Percentiles rank a stretch among this genome's conserved stretches.
Conservation (phyloP, 1,140 invertebrate species). For the Apis dorsata region DNA sequence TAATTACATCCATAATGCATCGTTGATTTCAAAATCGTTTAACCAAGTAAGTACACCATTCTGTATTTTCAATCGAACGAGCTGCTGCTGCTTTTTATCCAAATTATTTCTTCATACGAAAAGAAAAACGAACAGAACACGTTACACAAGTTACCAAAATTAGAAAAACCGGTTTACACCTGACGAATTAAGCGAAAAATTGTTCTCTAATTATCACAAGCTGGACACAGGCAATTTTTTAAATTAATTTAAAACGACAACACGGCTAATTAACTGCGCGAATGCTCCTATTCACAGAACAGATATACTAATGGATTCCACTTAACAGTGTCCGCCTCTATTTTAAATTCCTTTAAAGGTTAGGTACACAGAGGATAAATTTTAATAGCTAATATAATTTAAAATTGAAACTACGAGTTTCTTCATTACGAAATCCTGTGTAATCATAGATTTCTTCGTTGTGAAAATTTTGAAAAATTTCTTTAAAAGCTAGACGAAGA, state of each 20-base stretch:
- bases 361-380: too few species aligned
- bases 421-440: too few species aligned
- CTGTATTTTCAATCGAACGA: not conserved
- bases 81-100: not conserved
- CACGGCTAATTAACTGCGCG: not conserved
- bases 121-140: not conserved
- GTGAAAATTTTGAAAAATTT: not conserved
- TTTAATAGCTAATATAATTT: too few species aligned
- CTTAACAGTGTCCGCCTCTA: too few species aligned
- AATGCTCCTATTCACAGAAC: not conserved
- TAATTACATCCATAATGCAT: too few species aligned
- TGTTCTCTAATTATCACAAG: not conserved
- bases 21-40: too few species aligned
- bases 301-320: not conserved
- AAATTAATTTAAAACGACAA: not conserved
- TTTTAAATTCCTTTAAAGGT: too few species aligned
- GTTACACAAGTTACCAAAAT: not conserved
- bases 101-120: not conserved
- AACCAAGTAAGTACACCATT: too few species aligned
- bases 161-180: slow-evolving; percentile 1
- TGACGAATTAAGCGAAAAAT: not conserved
- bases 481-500: not conserved
- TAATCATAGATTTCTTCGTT: too few species aligned
- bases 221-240: not conserved
- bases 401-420: too few species aligned